Evolutionary conservation across 2,113 vertebrate species (phyloP), one percentile per base, ranked within the genome.

Genomic region (Calidris pygmaea): DNA sequence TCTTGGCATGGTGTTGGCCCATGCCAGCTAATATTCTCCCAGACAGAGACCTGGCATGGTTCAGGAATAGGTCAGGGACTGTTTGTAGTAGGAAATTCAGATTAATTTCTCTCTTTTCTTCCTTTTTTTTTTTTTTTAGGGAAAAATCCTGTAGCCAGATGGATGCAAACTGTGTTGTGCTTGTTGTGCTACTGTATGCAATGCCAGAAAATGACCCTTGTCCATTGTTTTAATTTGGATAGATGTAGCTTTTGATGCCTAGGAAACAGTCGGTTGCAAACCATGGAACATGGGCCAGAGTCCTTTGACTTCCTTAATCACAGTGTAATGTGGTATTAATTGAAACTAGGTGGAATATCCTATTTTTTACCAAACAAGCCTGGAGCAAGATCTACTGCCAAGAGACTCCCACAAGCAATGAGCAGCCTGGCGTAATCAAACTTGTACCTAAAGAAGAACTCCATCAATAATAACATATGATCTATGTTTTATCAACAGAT

Each of bases 11-110:
- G 73, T 56, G 34, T 29, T 89, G 52, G 62, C 48, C 65, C 62
- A 75, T 65, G 66, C 65, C 60, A 82, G 35, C 35, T 89, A 72
- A 89, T 91, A 75, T 52, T 89, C 74, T 60, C 39, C 48, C 53
- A 92, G 56, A 78, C 56, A 89, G 66, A 85, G 7, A 27, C 30
- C 60, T 90, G 59, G 21, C 41, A 52, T 60, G 52, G 87, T 85
- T 96, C 87, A 95, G 77, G 27, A 89, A 48, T 34, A 72, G 91
- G 77, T 89, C 93, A 95, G 60, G 27, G 53, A 68, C 77, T 82
- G 43, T 72, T 78, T 76, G 34, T 73, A 79, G 60, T 45, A 56
- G 35, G 23, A 87, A 95, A 75, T 89, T 60, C 7, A 14, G 43
- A 87, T 89, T 91, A 75, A 75, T 92, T 77, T 41, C 5, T 62